Percentiles rank a stretch among this genome's conserved stretches.
These are phyloP conservation scores for Lasioglossum pauxillum DNA, from an alignment of 2,888 invertebrate species.

Conservation along the genomic window DNA sequence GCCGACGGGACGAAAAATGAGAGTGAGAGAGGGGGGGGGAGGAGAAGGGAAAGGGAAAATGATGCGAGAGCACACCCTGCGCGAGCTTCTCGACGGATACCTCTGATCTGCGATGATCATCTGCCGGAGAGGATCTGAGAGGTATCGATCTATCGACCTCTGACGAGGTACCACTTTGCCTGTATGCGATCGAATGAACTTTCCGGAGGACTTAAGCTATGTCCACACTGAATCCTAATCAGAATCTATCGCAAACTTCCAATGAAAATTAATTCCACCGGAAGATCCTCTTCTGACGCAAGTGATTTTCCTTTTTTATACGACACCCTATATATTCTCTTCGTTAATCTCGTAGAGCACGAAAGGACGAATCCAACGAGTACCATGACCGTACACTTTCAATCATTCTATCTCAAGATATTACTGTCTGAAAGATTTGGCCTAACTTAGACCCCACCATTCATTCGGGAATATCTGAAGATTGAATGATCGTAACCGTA, in stretches of 20 bases:
- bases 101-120: slow-evolving; percentile 3
- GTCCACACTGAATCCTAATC: neutral
- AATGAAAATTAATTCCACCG: no score
- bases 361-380: neutral
- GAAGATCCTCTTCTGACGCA: no score
- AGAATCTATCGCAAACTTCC: no score
- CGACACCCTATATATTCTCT: neutral
- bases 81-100: slow-evolving; percentile 28
- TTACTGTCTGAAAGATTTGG: neutral
- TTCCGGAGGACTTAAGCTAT: slow-evolving; percentile 23
- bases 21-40: neutral
- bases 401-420: neutral
- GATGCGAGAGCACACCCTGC: slow-evolving; percentile 26
- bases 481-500: neutral
- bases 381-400: neutral
- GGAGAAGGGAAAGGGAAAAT: neutral
- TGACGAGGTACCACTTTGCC: slow-evolving; percentile 26
- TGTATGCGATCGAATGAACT: slow-evolving; percentile 44
- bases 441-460: neutral
- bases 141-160: slow-evolving; percentile 40
- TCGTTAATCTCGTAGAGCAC: neutral
- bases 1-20: slow-evolving; percentile 31
- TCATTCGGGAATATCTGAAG: neutral
- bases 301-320: neutral
- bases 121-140: neutral